phyloP scores from a whole-genome alignment of 2,888 invertebrate genomes.

The Anaspis maculata region DNA sequence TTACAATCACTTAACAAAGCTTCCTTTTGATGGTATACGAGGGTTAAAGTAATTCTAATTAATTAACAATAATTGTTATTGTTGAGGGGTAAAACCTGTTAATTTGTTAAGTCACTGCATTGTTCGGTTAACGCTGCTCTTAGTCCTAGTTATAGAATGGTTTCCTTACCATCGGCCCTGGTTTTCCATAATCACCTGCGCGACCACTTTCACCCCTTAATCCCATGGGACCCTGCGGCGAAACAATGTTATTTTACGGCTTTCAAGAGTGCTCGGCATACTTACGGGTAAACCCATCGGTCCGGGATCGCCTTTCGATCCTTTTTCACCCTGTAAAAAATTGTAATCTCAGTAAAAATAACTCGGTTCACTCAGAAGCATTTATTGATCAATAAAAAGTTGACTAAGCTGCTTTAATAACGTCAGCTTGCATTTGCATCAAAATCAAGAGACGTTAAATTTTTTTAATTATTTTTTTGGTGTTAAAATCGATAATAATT shows the following conservation, averaged over 20 bases:
- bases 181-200: slow-evolving; percentile 64
- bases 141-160: slow-evolving; percentile 35
- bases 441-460: no score
- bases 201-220: slow-evolving; percentile 67
- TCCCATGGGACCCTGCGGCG: slow-evolving; percentile 78
- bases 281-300: slow-evolving; percentile 95
- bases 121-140: slow-evolving; percentile 33
- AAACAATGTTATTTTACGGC: no score
- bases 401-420: no score
- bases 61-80: slow-evolving; percentile 6
- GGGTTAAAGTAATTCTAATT: no score
- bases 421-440: no score
- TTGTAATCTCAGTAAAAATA: no score
- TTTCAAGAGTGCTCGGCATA: no score
- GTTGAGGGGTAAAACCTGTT: slow-evolving; percentile 20
- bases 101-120: slow-evolving; percentile 39
- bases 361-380: no score
- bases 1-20: slow-evolving; percentile 24
- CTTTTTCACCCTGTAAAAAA: slow-evolving; percentile 65
- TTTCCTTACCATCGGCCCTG: slow-evolving; percentile 70
- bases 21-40: no score
- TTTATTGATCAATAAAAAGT: no score
- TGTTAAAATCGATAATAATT: no score
- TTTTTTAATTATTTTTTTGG: no score
- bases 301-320: slow-evolving; percentile 76